phyloP scores from a whole-genome alignment of 1,140 invertebrate species.

The Coenobita brevimanus region DNA sequence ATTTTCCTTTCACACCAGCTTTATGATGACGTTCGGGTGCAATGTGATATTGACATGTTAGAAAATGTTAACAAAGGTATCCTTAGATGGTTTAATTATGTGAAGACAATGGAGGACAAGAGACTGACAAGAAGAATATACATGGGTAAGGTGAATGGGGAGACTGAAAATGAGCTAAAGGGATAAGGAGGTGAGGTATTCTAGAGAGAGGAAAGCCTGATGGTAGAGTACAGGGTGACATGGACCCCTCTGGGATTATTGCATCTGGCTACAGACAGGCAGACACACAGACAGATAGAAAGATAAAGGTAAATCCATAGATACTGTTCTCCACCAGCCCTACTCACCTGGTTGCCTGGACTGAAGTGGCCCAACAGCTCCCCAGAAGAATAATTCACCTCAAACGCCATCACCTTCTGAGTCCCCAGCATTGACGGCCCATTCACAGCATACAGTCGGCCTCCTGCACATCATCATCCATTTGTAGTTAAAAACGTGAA shows the following conservation, averaged over 20 bases:
- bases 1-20: too few relatives aligned
- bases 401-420: constrained; percentile 48
- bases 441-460: constrained; percentile 61
- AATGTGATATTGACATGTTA: neutral
- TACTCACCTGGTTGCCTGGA: constrained; percentile 57
- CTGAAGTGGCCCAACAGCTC: constrained; percentile 58
- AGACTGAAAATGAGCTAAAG: neutral
- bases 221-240: neutral
- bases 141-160: too few relatives aligned
- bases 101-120: too few relatives aligned
- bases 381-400: constrained; percentile 51
- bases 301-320: constrained; percentile 27
- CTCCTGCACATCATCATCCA: constrained; percentile 41
- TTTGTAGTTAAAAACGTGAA: neutral
- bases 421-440: constrained; percentile 27
- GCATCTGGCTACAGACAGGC: neutral
- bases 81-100: too few relatives aligned
- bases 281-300: constrained; percentile 18
- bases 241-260: too few relatives aligned
- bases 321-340: neutral
- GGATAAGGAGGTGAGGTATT: neutral
- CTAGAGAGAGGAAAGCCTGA: neutral
- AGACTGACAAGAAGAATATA: too few relatives aligned
- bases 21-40: too few relatives aligned
- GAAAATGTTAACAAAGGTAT: neutral